Evolutionary conservation across 1,140 invertebrate genomes (phyloP), one percentile per base, ranked within the genome.

Genomic region (Drosophila erecta): DNA sequence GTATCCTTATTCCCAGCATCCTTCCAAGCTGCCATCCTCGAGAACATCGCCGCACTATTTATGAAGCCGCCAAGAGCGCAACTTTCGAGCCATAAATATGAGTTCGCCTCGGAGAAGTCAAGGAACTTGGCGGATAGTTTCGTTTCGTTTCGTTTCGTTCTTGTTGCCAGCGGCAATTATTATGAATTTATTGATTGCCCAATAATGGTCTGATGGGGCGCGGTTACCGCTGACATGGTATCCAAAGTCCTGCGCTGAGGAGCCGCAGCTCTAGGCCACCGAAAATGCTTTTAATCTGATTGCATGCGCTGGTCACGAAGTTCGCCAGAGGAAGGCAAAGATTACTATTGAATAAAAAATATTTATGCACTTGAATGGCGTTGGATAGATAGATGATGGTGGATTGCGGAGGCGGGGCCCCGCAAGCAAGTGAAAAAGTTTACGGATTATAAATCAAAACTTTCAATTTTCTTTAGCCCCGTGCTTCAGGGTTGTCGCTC

Each of bases 221-320:
- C 57, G 58, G 65, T 33, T 67, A 20, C 20, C 56, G 56, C 72
- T 51, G 64, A 71, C 51, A 69, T 49, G 67, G 37, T 3, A 14
- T 38, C 37, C 37, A 38, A 30, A 58, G 7, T 4, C 4, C 58
- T 50, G 6, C 33, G 8, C 10, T n/a, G 15, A 62, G 43, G 43
- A 27, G 57, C 49, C 54, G 27, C 51, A 49, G 60, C 46, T 40
- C 67, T 46, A 41, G 54, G 71, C 70, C 60, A 62, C 47, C 75
- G 37, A 76, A 76, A 86, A 87, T 76, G 83, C 83, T 87, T 89
- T 87, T 89, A 89, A 89, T 87, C 84, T 83, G 84, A 87, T 87
- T 87, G 84, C 83, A 71, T 50, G 54, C 51, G 70, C 76, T 62
- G 79, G 78, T 75, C 81, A 71, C 61, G 71, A 86, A 81, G 65